phyloP scores from a whole-genome alignment of 2,113 vertebrate species.

The Donacobius atricapilla region DNA sequence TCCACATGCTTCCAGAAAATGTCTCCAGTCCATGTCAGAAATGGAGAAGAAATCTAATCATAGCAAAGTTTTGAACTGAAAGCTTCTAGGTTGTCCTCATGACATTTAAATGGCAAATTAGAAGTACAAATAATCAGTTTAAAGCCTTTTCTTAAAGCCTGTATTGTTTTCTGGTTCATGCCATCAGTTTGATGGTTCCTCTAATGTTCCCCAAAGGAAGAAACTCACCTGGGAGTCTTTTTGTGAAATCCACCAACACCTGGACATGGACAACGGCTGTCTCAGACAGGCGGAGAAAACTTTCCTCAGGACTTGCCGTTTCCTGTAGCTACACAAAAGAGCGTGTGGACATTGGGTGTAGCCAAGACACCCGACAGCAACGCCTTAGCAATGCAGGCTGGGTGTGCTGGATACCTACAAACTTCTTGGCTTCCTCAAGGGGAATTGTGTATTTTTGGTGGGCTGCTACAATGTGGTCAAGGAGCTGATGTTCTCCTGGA shows the following conservation, averaged over 20 bases:
- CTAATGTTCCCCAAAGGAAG: neutral
- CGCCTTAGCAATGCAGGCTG: neutral
- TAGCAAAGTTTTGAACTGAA: neutral
- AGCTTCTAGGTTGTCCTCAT: neutral
- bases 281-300: slow-evolving; percentile 74
- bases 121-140: neutral
- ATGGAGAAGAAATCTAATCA: neutral
- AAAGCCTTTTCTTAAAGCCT: neutral
- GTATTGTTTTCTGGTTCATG: neutral
- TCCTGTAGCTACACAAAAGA: slow-evolving; percentile 78
- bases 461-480: slow-evolving; percentile 85
- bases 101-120: neutral
- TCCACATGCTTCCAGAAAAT: neutral
- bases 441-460: slow-evolving; percentile 81
- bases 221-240: slow-evolving; percentile 78
- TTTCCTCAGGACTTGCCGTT: slow-evolving; percentile 75
- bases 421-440: slow-evolving; percentile 73
- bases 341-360: neutral
- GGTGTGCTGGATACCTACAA: slow-evolving; percentile 73
- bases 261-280: slow-evolving; percentile 75
- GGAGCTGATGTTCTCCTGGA: slow-evolving; percentile 81
- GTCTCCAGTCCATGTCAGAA: neutral
- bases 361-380: neutral
- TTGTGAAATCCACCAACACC: slow-evolving; percentile 85
- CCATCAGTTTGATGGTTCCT: neutral